These are phyloP conservation scores for Vandiemenella viatica DNA, from an alignment of 2,888 invertebrate genomes.

Conservation along the genomic window DNA sequence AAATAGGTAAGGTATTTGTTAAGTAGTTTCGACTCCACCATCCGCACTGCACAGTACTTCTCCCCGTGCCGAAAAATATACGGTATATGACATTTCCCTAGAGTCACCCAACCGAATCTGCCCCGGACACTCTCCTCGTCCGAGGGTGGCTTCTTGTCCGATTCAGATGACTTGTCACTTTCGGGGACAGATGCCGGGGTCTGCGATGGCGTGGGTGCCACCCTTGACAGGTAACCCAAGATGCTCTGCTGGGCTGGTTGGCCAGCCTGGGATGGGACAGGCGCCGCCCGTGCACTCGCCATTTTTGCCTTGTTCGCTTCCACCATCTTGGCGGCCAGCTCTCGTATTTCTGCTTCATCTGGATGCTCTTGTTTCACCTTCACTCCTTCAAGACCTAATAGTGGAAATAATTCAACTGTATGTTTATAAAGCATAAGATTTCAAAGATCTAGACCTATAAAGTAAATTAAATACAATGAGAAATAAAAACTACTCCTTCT, in stretches of 20 bases:
- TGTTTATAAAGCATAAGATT: no score
- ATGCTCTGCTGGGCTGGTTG: conserved; percentile 18
- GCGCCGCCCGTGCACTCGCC: conserved; percentile 21
- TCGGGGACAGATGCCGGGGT: conserved; percentile 2
- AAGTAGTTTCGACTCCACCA: conserved; percentile 80
- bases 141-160: conserved; percentile 18
- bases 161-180: conserved; percentile 25
- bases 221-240: conserved; percentile 9
- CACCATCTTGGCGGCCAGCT: conserved; percentile 73
- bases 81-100: conserved; percentile 75
- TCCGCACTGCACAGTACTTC: conserved; percentile 84
- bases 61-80: conserved; percentile 72
- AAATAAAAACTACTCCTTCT: background rate
- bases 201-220: background rate
- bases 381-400: conserved; percentile 9
- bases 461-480: background rate
- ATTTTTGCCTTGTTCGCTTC: conserved; percentile 60
- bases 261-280: conserved; percentile 4
- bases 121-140: conserved; percentile 31
- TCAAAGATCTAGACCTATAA: no score
- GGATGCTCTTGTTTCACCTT: conserved; percentile 58
- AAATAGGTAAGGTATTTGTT: conserved; percentile 79
- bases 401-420: no score
- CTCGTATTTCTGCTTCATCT: conserved; percentile 77
- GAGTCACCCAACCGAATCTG: conserved; percentile 78